Percentiles rank a stretch among this genome's conserved stretches.
Evolutionary conservation across 2,888 invertebrate species (phyloP).

Genomic region (Euzophera pinguis): DNA sequence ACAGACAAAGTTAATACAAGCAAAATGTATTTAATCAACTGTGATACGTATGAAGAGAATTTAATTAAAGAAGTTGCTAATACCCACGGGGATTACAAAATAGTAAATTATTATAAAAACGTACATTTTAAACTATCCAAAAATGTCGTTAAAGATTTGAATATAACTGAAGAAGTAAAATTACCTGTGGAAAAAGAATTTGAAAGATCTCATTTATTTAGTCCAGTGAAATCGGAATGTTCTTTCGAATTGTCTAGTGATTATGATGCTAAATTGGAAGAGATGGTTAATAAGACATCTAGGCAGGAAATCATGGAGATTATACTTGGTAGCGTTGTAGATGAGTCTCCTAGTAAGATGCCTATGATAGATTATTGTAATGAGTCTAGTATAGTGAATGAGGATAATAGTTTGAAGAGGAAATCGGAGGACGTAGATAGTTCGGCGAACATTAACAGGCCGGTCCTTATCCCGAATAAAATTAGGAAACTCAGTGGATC

Average conservation of each 20-base stretch:
- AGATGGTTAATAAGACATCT: conserved; percentile 68
- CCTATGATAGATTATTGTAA: conserved; percentile 60
- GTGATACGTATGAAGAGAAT: conserved; percentile 59
- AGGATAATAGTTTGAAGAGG: conserved; percentile 45
- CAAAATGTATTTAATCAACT: conserved; percentile 61
- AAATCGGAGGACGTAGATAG: conserved; percentile 49
- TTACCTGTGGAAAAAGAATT: conserved; percentile 46
- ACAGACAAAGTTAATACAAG: conserved; percentile 28
- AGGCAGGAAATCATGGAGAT: conserved; percentile 74
- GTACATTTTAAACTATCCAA: conserved; percentile 52
- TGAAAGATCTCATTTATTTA: conserved; percentile 39
- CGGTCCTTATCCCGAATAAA: conserved; percentile 55
- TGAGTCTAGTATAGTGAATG: conserved; percentile 51
- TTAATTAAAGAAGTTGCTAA: conserved; percentile 50
- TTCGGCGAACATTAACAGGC: conserved; percentile 53
- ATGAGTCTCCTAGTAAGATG: conserved; percentile 49
- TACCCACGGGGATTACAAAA: conserved; percentile 50
- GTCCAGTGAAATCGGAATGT: conserved; percentile 68
- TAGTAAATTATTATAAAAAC: conserved; percentile 61
- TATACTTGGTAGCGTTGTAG: conserved; percentile 61
- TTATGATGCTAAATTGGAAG: conserved; percentile 66
- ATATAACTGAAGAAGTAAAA: conserved; percentile 50
- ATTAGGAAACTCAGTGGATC: conserved; percentile 62
- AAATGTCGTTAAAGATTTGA: conserved; percentile 52
- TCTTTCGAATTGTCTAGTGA: conserved; percentile 67